Conservation (phyloP, 2,113 vertebrate species). For the Mugil cephalus region DNA sequence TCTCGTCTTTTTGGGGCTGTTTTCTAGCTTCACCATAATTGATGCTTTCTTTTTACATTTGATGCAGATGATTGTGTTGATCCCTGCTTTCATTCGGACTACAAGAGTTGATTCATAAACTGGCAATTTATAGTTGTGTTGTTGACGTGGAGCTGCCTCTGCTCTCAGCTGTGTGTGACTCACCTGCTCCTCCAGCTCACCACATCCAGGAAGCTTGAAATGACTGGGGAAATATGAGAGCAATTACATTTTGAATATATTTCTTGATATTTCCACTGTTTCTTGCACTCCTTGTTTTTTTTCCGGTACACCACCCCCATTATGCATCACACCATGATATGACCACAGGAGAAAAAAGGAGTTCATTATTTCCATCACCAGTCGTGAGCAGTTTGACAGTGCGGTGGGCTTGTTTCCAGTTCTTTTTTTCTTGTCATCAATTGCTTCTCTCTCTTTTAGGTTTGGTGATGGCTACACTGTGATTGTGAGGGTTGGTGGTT, state of each 20-base stretch:
- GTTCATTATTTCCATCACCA: slow-evolving; percentile 25
- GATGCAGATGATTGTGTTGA: slow-evolving; percentile 1
- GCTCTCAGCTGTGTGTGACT: slow-evolving; percentile 11
- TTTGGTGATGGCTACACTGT: slow-evolving; percentile 98
- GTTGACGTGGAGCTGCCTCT: slow-evolving; percentile 18
- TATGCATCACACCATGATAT: neutral
- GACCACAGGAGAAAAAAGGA: slow-evolving; percentile 19
- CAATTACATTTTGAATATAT: slow-evolving; percentile 31
- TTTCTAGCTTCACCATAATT: neutral
- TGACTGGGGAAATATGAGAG: slow-evolving; percentile 28
- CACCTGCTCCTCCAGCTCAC: slow-evolving; percentile 34
- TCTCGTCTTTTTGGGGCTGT: neutral
- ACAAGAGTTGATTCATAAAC: neutral
- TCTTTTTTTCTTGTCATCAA: neutral
- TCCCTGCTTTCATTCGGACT: neutral
- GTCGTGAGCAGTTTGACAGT: slow-evolving; percentile 5
- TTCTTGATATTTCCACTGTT: slow-evolving; percentile 22
- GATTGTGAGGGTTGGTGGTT: slow-evolving; percentile 89
- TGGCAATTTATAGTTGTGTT: neutral
- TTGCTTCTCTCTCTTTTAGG: slow-evolving; percentile 72
- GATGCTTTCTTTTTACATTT: neutral
- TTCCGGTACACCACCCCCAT: slow-evolving; percentile 1
- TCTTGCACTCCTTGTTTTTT: neutral
- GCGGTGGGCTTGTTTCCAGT: neutral
- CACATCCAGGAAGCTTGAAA: slow-evolving; percentile 10